Conservation (phyloP, 2,797 vertebrate species). For the Micromesistius poutassou region DNA sequence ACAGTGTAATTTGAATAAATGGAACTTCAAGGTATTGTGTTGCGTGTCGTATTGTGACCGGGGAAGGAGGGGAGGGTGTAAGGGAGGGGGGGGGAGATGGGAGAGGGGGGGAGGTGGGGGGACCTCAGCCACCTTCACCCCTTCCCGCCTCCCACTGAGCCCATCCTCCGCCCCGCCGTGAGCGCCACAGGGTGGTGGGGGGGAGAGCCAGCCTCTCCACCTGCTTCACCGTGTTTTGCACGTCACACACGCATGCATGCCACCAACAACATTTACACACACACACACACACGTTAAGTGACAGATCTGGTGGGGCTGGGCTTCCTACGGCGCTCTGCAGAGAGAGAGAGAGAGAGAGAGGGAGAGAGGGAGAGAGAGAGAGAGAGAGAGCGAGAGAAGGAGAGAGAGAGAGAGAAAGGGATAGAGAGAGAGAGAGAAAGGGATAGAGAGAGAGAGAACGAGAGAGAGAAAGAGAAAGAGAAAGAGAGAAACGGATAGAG, state of each 20-base stretch:
- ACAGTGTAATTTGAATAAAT: background rate
- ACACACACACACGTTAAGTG: slow-evolving; percentile 7
- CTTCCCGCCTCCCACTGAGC: slow-evolving; percentile 35
- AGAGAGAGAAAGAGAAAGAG: no score
- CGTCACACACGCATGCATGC: slow-evolving; percentile 24
- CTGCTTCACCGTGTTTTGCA: slow-evolving; percentile 49
- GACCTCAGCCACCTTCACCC: slow-evolving; percentile 18
- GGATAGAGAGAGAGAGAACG: no score
- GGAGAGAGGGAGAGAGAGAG: no score
- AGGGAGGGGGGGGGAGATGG: slow-evolving; percentile 12
- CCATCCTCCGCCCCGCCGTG: slow-evolving; percentile 51
- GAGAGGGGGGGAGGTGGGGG: slow-evolving; percentile 16
- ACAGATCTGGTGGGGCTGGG: no score
- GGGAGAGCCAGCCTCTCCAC: slow-evolving; percentile 52
- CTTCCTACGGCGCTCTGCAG: no score
- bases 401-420: no score
- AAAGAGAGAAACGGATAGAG: no score
- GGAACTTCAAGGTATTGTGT: background rate
- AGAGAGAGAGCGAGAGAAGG: no score
- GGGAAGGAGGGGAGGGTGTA: slow-evolving; percentile 8
- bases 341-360: no score
- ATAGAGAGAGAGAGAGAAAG: no score
- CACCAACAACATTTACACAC: slow-evolving; percentile 5
- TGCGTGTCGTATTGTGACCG: slow-evolving; percentile 11
- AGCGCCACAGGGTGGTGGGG: slow-evolving; percentile 18